Percentiles rank a stretch among this genome's conserved stretches.
Evolutionary conservation across 2,888 invertebrate genomes (phyloP).

Genomic region (Merodon equestris): DNA sequence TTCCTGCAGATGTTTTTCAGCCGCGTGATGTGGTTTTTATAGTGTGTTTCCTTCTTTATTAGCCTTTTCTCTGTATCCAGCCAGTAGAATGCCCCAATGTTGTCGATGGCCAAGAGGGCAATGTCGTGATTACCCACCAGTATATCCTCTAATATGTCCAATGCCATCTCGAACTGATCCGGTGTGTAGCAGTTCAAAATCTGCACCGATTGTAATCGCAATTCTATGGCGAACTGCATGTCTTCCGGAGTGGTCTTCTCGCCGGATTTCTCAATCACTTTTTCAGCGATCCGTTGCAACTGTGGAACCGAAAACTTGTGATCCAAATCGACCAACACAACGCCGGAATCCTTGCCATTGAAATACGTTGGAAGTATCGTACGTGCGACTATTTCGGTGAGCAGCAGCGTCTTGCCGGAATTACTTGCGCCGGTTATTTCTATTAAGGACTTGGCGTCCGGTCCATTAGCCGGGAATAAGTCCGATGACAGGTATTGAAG

Average conservation of each 20-base stretch:
- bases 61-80: conserved; percentile 69
- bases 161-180: conserved; percentile 71
- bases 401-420: conserved; percentile 79
- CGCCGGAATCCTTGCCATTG: conserved; percentile 78
- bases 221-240: conserved; percentile 56
- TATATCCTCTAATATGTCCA: conserved; percentile 75
- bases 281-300: conserved; percentile 76
- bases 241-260: conserved; percentile 59
- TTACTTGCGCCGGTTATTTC: conserved; percentile 80
- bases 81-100: conserved; percentile 80
- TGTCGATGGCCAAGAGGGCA: conserved; percentile 79
- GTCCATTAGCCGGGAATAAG: conserved; percentile 72
- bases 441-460: conserved; percentile 77
- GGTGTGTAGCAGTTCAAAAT: conserved; percentile 70
- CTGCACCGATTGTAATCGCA: conserved; percentile 69
- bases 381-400: conserved; percentile 79
- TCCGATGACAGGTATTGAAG: conserved; percentile 32
- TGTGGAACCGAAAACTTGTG: conserved; percentile 78
- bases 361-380: conserved; percentile 78
- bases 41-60: conserved; percentile 71
- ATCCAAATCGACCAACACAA: conserved; percentile 80
- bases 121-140: conserved; percentile 77
- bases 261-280: conserved; percentile 70
- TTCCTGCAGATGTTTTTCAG: conserved; percentile 69
- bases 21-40: conserved; percentile 66